Base-by-base conservation (phyloP, 2,888 invertebrate genomes). In the Vanessa cardui region DNA sequence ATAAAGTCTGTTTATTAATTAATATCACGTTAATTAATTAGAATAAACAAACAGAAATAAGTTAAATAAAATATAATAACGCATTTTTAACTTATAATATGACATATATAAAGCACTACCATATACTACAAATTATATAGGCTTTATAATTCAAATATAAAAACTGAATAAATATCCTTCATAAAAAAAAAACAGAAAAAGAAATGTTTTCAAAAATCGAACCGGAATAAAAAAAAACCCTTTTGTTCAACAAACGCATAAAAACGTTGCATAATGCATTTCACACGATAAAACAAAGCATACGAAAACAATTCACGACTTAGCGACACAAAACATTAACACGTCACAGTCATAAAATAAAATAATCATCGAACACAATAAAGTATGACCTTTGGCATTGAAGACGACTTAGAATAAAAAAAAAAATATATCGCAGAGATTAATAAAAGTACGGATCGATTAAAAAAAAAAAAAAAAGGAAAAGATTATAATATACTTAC, bases 401-500 rank as follows among this genome's bases (percentile, higher is more conserved):
- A 39, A 39, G 12, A 39, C 2, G 4, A 39, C 39, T 3, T 12
- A 39, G 39, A 8, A 33, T 1, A 39, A 47, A 47, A n/a, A 47
- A 47, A 47, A 47, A 18, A 18, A 16, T 16, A 16, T 16, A 47
- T 26, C 6, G 7, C 18, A 18, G 7, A 47, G 47, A 18, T 6
- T 18, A 56, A 33, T 56, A 8, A 61, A 61, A 39, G 12, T 39
- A 56, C 47, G 44, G 39, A 61, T 47, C 15, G 31, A 58, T 33
- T 58, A 52, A 58, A 49, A 50, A 60, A 8, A 20, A 46, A 59
- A 66, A 47, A 49, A 50, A 56, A n/a, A n/a, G n/a, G n/a, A 49
- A 52, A 45, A 50, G n/a, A 50, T 47, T 12, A 4, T 5, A 47
- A 58, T 45, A 66, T 54, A 62, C 62, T 58, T 47, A 69, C 66